phyloP scores from a whole-genome alignment of 2,113 vertebrate species.

The Ptyas mucosa region DNA sequence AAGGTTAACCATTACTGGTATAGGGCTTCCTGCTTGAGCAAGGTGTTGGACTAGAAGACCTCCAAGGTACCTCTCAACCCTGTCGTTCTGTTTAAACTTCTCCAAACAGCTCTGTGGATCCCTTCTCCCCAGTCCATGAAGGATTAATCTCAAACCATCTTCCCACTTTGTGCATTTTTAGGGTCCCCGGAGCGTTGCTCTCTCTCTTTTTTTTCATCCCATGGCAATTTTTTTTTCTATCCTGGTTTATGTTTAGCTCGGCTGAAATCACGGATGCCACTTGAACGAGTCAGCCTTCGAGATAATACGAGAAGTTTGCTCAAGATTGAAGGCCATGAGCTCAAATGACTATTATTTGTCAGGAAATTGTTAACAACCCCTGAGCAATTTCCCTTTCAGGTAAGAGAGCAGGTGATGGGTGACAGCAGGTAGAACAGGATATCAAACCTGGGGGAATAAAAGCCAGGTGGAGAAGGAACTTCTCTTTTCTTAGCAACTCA shows the following conservation, averaged over 20 bases:
- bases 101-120: not conserved
- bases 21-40: not conserved
- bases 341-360: not conserved
- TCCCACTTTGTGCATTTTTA: not conserved
- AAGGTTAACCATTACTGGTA: no score
- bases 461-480: not conserved
- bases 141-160: not conserved
- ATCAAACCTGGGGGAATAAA: not conserved
- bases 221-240: not conserved
- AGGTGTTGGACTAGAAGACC: not conserved
- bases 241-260: not conserved
- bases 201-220: not conserved
- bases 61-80: no score
- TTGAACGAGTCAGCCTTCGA: constrained; percentile 4
- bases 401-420: not conserved
- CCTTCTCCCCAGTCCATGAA: not conserved
- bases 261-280: not conserved
- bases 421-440: not conserved
- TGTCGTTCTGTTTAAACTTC: no score
- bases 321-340: not conserved
- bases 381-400: not conserved
- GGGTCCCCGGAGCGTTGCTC: not conserved
- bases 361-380: not conserved
- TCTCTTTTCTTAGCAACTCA: not conserved
- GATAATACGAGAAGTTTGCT: not conserved